Percentiles rank a stretch among this genome's conserved stretches.
phyloP scores from a whole-genome alignment of 2,113 vertebrate genomes.

The Xiphorhynchus elegans region DNA sequence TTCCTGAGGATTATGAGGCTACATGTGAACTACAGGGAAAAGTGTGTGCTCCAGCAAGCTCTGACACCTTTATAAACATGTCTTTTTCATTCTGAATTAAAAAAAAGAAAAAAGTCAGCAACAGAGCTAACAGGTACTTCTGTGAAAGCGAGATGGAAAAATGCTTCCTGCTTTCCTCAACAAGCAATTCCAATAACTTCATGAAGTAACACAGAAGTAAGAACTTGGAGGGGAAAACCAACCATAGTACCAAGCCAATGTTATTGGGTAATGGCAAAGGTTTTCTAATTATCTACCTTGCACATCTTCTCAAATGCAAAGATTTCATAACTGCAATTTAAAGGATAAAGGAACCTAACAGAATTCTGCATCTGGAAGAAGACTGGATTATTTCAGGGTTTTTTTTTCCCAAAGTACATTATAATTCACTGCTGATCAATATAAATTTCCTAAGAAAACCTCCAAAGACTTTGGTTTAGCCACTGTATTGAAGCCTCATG shows the following conservation, averaged over 20 bases:
- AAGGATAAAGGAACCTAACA: too few relatives aligned
- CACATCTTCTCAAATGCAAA: neutral
- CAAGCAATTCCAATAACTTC: neutral
- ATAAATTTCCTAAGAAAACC: neutral
- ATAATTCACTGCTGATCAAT: neutral
- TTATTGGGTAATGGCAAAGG: fast-evolving
- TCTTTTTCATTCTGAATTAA: neutral
- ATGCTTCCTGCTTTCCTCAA: neutral
- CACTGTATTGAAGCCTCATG: neutral
- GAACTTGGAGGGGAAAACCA: neutral
- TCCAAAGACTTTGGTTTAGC: neutral
- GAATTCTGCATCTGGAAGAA: neutral
- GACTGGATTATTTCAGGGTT: neutral
- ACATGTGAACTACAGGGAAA: neutral
- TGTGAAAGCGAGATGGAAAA: neutral
- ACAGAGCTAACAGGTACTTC: neutral
- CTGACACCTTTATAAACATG: neutral
- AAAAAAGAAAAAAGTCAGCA: neutral
- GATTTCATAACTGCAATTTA: neutral
- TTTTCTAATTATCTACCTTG: neutral
- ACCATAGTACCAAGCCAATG: neutral
- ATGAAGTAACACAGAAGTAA: neutral
- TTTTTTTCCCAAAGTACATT: too few relatives aligned
- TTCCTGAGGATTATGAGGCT: neutral
- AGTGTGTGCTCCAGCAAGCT: neutral